Conservation (phyloP, 2,797 vertebrate genomes). For the Garrulus glandarius region DNA sequence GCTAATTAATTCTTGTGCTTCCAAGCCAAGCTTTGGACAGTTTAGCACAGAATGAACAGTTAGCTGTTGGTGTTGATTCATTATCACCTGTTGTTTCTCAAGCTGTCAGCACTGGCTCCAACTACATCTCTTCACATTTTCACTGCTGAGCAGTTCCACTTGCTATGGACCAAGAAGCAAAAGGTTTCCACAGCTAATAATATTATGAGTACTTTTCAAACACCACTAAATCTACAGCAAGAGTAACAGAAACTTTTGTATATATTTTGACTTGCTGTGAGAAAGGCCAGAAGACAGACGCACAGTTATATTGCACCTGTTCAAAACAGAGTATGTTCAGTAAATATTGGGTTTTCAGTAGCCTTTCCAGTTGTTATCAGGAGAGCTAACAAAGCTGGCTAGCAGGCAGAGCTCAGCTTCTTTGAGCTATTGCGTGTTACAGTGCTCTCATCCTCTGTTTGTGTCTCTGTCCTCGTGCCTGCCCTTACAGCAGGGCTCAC, state of each 20-base stretch:
- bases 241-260: background rate
- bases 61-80: background rate
- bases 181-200: background rate
- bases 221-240: background rate
- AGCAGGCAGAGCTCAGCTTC: background rate
- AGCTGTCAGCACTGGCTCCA: background rate
- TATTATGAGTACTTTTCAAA: background rate
- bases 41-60: background rate
- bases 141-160: background rate
- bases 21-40: background rate
- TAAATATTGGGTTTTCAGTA: background rate
- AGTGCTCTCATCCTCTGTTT: background rate
- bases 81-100: constrained; percentile 22
- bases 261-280: background rate
- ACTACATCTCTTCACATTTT: background rate
- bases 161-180: background rate
- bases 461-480: background rate
- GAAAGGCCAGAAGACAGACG: background rate
- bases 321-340: background rate
- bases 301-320: background rate
- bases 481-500: background rate
- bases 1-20: background rate
- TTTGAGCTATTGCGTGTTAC: background rate
- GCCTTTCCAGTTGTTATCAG: background rate
- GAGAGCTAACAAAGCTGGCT: background rate